Conservation (phyloP, 2,797 vertebrate genomes). For the Microtus californicus region DNA sequence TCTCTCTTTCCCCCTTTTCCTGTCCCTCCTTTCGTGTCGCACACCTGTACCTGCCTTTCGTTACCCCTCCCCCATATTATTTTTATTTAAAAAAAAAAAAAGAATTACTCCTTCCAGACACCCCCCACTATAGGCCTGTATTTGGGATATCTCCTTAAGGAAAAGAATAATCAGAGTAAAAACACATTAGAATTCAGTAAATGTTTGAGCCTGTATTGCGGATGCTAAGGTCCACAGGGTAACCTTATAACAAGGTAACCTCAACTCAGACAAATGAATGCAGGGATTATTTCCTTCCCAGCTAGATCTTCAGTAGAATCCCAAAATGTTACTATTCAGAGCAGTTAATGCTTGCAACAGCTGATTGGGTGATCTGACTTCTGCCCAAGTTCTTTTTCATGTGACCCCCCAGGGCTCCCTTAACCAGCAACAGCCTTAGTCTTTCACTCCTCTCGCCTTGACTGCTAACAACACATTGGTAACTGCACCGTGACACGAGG, state of each 20-base stretch:
- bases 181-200: background rate
- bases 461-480: background rate
- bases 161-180: conserved; percentile 14
- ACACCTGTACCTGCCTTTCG: too few species aligned
- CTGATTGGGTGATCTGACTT: background rate
- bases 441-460: background rate
- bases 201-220: background rate
- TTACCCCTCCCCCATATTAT: too few species aligned
- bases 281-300: background rate
- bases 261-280: background rate
- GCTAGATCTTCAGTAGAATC: background rate
- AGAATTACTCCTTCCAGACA: background rate
- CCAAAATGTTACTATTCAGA: background rate
- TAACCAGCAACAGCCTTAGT: background rate
- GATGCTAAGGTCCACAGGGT: background rate
- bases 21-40: too few species aligned
- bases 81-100: too few species aligned
- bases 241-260: background rate
- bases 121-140: background rate
- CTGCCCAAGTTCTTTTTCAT: background rate
- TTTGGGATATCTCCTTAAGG: background rate
- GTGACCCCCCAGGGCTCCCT: background rate
- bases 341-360: background rate
- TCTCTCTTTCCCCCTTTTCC: too few species aligned
- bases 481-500: background rate